Evolutionary conservation across 2,113 vertebrate genomes (phyloP), one percentile per base, ranked within the genome.

Genomic region (Sterna hirundo): DNA sequence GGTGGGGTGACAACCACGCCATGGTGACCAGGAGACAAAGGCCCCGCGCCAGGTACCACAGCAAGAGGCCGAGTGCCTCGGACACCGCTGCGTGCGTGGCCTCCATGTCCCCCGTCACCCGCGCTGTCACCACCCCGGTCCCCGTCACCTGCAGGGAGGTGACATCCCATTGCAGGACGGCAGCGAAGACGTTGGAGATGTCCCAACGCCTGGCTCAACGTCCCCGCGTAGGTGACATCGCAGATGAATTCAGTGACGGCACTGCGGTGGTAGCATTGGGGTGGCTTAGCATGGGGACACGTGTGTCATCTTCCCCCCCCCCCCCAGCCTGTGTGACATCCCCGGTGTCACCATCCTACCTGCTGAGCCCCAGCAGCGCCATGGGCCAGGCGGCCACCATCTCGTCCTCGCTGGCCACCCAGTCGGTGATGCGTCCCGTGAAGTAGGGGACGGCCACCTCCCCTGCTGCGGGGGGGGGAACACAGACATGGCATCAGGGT

Each of bases 381-480:
- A 99, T 98, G 69, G 98, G 84, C 2, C 96, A 5, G 0, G 99
- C 95, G 0, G 99, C 83, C 1, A 61, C 78, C 13, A 84, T 69
- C 22, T 98, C 54, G 9, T 97, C 96, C 32, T 98, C 83, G 13
- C 94, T 94, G 5, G 98, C 93, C 7, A 99, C 97, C 96, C 98
- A 98, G 97, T 99, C 99, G 3, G 98, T 99, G 79, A 99, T 96
- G 10, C 85, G 98, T 2, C 99, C 99, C 0, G 98, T 99, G 91
- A 99, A 99, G 91, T 98, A 98, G 0, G 99, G 99, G 62, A 99
- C 96, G 57, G 98, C 99, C 98, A 99, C 99, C 55, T 99, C 97
- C 80, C 98, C 99, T 99, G 97, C 5, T 20, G 15, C 18, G 34
- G 13, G 27, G 44, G 11, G 17, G 4, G 15, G 11, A 4, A 22